A percentile compares a stretch with the other conserved stretches of the same genome.
phyloP scores from a whole-genome alignment of 2,888 invertebrate genomes.

The Catonia carolina region DNA sequence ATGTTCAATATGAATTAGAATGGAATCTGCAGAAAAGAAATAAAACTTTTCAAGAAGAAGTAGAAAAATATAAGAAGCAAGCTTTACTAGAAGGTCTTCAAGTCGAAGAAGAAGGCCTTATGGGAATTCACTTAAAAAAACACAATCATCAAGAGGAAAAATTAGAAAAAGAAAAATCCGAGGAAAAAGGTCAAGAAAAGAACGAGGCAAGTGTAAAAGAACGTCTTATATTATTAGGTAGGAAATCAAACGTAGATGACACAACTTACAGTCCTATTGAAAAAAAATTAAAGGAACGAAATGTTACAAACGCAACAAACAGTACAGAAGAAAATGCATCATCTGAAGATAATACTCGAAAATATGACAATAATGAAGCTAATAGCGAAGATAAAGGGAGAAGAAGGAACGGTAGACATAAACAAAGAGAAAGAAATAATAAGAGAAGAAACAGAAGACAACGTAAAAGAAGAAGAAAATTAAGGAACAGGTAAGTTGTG shows the following conservation, averaged over 20 bases:
- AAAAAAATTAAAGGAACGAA: no score
- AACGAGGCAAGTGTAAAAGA: no score
- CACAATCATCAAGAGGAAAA: background rate
- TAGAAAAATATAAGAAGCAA: slow-evolving; percentile 76
- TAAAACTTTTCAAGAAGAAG: slow-evolving; percentile 59
- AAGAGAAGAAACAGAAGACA: slow-evolving; percentile 22
- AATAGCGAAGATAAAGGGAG: no score
- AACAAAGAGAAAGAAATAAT: slow-evolving; percentile 14
- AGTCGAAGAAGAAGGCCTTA: slow-evolving; percentile 76
- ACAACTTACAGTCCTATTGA: no score
- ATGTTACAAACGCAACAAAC: no score
- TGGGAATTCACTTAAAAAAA: slow-evolving; percentile 45
- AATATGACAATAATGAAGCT: no score
- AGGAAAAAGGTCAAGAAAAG: background rate
- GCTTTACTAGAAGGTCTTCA: slow-evolving; percentile 72
- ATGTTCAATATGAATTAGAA: slow-evolving; percentile 48
- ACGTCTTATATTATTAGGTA: no score
- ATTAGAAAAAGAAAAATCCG: background rate
- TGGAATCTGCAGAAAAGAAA: slow-evolving; percentile 52
- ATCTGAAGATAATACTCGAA: no score
- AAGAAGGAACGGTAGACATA: no score
- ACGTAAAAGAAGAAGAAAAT: no score
- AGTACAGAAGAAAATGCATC: no score
- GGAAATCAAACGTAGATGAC: no score
- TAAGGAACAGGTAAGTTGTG: slow-evolving; percentile 13